Evolutionary conservation across 2,113 vertebrate genomes (phyloP).

Genomic region (Dolichotis patagonum): DNA sequence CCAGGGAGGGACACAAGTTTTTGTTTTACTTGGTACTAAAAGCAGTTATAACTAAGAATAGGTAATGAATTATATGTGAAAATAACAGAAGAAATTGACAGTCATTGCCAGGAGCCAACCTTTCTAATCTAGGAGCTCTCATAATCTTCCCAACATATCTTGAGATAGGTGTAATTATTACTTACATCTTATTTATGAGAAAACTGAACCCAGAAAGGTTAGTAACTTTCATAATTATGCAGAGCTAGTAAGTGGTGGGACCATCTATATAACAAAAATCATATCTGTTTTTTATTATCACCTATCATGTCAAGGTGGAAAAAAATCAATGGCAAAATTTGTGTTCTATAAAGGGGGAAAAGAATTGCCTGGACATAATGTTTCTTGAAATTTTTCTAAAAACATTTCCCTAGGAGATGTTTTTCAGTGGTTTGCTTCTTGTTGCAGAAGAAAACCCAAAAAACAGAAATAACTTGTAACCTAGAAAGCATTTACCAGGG

Average conservation of each 20-base stretch:
- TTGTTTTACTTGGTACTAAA: neutral
- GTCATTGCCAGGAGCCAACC: neutral
- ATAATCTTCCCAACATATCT: neutral
- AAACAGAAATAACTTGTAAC: neutral
- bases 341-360: neutral
- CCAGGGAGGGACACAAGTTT: neutral
- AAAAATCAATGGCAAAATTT: neutral
- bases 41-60: neutral
- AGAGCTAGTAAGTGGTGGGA: neutral
- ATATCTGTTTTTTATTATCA: neutral
- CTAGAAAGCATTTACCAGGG: slow-evolving; percentile 9
- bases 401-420: neutral
- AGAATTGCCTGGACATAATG: neutral
- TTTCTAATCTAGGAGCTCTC: neutral
- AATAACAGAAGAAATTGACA: neutral
- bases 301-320: neutral
- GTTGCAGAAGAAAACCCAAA: neutral
- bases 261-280: neutral
- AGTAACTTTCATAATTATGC: neutral
- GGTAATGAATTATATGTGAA: neutral
- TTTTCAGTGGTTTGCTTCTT: slow-evolving; percentile 9
- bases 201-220: neutral
- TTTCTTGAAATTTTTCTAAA: neutral
- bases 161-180: neutral
- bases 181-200: slow-evolving; percentile 20